These are phyloP conservation scores for Heteromurus nitidus DNA, from an alignment of 2,888 invertebrate species.

Conservation along the genomic window DNA sequence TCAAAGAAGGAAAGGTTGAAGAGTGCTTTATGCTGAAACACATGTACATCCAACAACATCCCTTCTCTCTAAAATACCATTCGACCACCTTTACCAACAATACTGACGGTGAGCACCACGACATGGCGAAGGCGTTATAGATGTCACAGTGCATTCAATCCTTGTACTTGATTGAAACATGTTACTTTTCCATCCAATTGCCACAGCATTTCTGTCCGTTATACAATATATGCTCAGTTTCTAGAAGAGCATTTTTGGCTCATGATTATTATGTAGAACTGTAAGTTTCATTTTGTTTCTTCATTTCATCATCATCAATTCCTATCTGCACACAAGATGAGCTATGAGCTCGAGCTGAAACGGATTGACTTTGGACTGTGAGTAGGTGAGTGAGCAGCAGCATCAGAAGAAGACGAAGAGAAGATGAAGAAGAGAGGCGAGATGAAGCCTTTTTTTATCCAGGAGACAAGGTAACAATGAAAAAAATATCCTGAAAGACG, in stretches of 20 bases:
- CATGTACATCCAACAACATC: too few species aligned
- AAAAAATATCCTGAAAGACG: constrained; percentile 73
- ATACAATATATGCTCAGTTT: not conserved
- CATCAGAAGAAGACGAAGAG: constrained; percentile 21
- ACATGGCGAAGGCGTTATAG: too few species aligned
- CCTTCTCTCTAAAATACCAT: too few species aligned
- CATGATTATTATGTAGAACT: not conserved
- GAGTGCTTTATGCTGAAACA: too few species aligned
- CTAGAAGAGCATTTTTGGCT: constrained; percentile 14
- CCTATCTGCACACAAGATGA: constrained; percentile 56
- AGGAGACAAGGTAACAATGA: constrained; percentile 74
- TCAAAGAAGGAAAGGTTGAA: too few species aligned
- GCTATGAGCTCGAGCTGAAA: constrained; percentile 54
- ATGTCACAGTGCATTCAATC: too few species aligned
- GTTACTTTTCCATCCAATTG: too few species aligned
- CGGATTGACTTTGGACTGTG: constrained; percentile 53
- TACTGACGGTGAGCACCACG: too few species aligned
- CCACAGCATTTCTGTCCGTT: not conserved
- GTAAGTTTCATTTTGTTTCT: constrained; percentile 27
- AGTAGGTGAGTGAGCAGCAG: constrained; percentile 64
- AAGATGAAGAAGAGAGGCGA: constrained; percentile 51
- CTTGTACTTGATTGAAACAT: too few species aligned
- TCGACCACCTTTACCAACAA: too few species aligned
- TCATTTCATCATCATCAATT: constrained; percentile 64
- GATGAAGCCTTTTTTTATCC: constrained; percentile 73